phyloP scores from a whole-genome alignment of 2,888 invertebrate species.

The Cryptocephalus moraei region DNA sequence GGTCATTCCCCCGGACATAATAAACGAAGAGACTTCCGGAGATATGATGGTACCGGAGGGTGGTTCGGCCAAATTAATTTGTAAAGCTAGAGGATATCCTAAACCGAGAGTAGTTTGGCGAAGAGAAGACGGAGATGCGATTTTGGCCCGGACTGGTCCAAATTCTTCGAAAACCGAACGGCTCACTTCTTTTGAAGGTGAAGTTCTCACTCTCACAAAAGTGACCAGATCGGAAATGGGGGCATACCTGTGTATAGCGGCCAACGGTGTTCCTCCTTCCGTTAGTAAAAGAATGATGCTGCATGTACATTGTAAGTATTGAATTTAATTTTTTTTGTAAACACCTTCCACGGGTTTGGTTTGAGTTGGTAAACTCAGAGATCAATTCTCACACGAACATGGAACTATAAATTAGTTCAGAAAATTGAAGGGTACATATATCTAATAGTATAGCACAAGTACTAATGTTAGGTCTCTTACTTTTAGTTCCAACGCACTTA shows the following conservation, averaged over 20 bases:
- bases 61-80: constrained; percentile 75
- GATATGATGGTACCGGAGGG: constrained; percentile 94
- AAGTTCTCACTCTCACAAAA: constrained; percentile 70
- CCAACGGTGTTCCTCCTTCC: constrained; percentile 78
- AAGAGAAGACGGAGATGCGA: constrained; percentile 75
- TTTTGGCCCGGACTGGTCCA: constrained; percentile 64
- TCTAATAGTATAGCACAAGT: no score
- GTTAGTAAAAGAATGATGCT: constrained; percentile 87
- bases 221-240: constrained; percentile 86
- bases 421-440: no score
- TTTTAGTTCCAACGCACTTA: no score
- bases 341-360: no score
- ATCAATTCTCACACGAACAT: no score
- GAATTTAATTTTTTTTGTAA: constrained; percentile 1
- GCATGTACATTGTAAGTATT: constrained; percentile 80
- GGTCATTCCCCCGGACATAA: constrained; percentile 82
- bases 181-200: constrained; percentile 66
- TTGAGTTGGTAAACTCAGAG: no score
- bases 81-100: constrained; percentile 77
- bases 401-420: no score
- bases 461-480: no score
- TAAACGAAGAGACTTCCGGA: constrained; percentile 83
- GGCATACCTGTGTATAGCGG: constrained; percentile 78
- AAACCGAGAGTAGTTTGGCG: constrained; percentile 79
- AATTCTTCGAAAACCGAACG: constrained; percentile 63